A percentile compares a stretch with the other conserved stretches of the same genome.
These are phyloP conservation scores for Ormyrus pomaceus DNA, from an alignment of 2,888 invertebrate genomes.

Conservation along the genomic window DNA sequence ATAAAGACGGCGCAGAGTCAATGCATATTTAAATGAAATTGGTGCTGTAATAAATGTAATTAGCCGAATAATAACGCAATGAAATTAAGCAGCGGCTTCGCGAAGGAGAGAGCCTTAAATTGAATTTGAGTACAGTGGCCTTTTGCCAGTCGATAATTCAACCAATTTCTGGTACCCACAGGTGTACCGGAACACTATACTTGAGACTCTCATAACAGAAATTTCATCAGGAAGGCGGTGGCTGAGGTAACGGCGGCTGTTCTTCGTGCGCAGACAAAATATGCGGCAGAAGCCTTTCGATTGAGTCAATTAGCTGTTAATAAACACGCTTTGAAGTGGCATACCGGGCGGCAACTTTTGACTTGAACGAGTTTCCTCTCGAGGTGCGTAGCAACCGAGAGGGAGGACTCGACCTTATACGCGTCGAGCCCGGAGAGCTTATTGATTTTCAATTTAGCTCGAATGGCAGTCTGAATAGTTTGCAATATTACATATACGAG, in stretches of 20 bases:
- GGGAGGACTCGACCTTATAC: slow-evolving; percentile 19
- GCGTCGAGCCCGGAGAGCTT: slow-evolving; percentile 18
- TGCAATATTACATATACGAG: slow-evolving; percentile 37
- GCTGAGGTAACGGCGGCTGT: background rate
- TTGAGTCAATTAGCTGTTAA: slow-evolving; percentile 53
- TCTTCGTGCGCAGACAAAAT: slow-evolving; percentile 28
- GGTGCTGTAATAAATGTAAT: background rate
- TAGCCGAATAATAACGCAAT: slow-evolving; percentile 15
- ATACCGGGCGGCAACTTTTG: slow-evolving; percentile 35
- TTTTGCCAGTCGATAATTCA: slow-evolving; percentile 21
- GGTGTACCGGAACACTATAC: background rate
- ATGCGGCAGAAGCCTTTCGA: slow-evolving; percentile 35
- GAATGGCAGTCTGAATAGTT: slow-evolving; percentile 41
- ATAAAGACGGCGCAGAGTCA: no score
- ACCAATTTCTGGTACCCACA: background rate
- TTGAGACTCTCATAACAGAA: slow-evolving; percentile 11
- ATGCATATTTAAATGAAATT: no score
- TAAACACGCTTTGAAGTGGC: slow-evolving; percentile 54
- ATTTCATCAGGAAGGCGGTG: slow-evolving; percentile 23
- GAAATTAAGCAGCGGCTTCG: slow-evolving; percentile 8
- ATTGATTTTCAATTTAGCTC: slow-evolving; percentile 56
- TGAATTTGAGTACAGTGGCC: background rate
- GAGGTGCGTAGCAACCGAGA: slow-evolving; percentile 36
- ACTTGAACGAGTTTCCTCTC: slow-evolving; percentile 33
- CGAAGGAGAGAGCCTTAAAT: background rate